Conservation (phyloP, 2,888 invertebrate genomes). For the Cyrtodaria siliqua region DNA sequence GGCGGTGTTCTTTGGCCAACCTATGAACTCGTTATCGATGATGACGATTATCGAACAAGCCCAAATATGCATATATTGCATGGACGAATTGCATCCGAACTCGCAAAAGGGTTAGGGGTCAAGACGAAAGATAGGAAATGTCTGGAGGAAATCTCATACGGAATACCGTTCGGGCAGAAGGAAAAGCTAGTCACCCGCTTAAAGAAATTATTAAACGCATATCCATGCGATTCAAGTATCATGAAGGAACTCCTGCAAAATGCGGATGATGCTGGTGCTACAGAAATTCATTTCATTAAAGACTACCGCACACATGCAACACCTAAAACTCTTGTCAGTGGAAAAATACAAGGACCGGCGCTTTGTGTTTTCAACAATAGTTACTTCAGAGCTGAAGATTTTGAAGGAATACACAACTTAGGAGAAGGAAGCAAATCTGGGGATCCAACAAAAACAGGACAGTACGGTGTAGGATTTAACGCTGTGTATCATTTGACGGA, state of each 20-base stretch:
- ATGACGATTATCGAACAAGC: conserved; percentile 5
- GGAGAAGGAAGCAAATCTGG: conserved; percentile 82
- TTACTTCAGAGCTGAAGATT: conserved; percentile 77
- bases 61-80: conserved; percentile 19
- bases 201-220: conserved; percentile 75
- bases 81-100: conserved; percentile 6
- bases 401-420: conserved; percentile 81
- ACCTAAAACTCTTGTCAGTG: background rate
- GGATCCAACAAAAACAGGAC: conserved; percentile 83
- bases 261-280: conserved; percentile 81
- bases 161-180: conserved; percentile 79
- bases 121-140: conserved; percentile 10
- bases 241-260: conserved; percentile 83
- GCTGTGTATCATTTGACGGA: conserved; percentile 84
- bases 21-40: conserved; percentile 3
- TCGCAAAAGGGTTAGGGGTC: conserved; percentile 23
- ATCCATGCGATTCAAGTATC: conserved; percentile 81
- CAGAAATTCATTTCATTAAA: conserved; percentile 77
- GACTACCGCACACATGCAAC: conserved; percentile 1
- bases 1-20: background rate
- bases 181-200: conserved; percentile 80
- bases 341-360: conserved; percentile 82
- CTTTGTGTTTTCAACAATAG: conserved; percentile 83
- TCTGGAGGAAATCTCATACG: conserved; percentile 1
- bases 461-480: conserved; percentile 85